Conservation (phyloP, 2,888 invertebrate species). For the Pseudococcus jackbeardsleyi region DNA sequence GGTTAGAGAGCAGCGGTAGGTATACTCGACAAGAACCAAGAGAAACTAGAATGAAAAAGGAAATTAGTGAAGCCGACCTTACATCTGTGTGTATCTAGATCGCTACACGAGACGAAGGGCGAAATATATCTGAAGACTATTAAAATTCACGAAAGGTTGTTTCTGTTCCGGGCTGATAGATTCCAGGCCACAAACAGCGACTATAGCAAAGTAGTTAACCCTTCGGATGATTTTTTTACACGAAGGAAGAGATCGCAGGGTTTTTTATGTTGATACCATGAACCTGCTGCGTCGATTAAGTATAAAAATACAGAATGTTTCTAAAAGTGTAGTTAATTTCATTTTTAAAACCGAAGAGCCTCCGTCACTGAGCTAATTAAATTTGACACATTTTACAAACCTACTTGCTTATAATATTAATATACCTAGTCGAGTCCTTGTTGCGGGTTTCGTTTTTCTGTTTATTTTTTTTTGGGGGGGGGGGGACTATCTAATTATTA, state of each 20-base stretch:
- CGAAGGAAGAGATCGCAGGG: conserved; percentile 12
- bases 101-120: neutral
- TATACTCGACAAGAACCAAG: neutral
- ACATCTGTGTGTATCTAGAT: conserved; percentile 46
- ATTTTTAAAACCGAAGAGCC: neutral
- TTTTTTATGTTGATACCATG: conserved; percentile 45
- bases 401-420: no score
- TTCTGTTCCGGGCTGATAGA: conserved; percentile 60
- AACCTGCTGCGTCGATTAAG: conserved; percentile 57
- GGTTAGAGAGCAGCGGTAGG: conserved; percentile 38
- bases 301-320: conserved; percentile 48
- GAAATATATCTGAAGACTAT: conserved; percentile 61
- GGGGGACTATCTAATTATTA: no score
- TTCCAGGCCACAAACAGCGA: conserved; percentile 48
- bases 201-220: conserved; percentile 48
- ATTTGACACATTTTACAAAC: no score
- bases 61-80: conserved; percentile 61
- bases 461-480: no score
- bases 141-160: conserved; percentile 60
- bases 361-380: neutral
- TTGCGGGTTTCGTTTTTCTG: no score
- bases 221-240: conserved; percentile 38
- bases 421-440: no score
- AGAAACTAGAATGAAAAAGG: conserved; percentile 6
- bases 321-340: conserved; percentile 20